Conservation (phyloP, 2,797 vertebrate genomes). For the Chelidonichthys spinosus region DNA sequence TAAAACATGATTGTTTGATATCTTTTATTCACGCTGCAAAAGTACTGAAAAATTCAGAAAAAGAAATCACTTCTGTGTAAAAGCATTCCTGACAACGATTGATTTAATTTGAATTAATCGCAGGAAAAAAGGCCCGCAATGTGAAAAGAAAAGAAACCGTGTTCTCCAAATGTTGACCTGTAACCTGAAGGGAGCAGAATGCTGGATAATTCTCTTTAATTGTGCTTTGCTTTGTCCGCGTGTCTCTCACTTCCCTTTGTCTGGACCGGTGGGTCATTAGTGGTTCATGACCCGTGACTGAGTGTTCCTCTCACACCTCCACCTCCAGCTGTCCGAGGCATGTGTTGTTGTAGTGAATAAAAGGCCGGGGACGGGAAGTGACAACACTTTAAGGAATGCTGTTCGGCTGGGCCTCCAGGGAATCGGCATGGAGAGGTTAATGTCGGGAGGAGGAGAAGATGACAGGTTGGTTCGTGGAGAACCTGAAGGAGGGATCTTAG, state of each 20-base stretch:
- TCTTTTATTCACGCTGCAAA: too few relatives aligned
- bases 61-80: too few relatives aligned
- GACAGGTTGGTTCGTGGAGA: too few relatives aligned
- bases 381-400: conserved; percentile 67
- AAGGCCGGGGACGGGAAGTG: conserved; percentile 65
- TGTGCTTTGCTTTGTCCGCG: neutral
- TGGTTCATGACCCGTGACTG: conserved; percentile 45
- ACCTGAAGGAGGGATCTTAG: neutral
- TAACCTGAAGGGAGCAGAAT: too few relatives aligned
- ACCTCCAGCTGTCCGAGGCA: conserved; percentile 64
- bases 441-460: conserved; percentile 8
- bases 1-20: too few relatives aligned
- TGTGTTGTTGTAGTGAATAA: conserved; percentile 58
- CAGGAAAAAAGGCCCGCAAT: too few relatives aligned
- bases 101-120: too few relatives aligned
- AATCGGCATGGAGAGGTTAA: neutral
- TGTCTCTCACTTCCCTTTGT: neutral
- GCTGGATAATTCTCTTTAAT: neutral
- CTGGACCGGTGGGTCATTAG: neutral
- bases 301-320: conserved; percentile 43
- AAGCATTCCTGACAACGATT: too few relatives aligned
- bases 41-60: too few relatives aligned
- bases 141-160: too few relatives aligned
- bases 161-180: too few relatives aligned
- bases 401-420: conserved; percentile 43